Conservation (phyloP, 2,888 invertebrate genomes). For the Seira ritae region DNA sequence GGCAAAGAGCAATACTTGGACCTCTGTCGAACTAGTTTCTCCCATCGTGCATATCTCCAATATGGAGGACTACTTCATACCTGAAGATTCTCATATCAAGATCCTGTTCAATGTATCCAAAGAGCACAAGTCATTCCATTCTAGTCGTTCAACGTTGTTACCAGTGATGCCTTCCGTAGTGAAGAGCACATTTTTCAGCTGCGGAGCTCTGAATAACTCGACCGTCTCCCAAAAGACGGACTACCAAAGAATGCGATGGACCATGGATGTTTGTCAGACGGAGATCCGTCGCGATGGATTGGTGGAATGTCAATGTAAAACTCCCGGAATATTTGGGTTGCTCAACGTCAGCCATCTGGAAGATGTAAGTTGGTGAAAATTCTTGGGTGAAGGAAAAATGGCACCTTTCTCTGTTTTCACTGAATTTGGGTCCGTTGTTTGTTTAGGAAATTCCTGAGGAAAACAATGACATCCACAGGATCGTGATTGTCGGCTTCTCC, state of each 20-base stretch:
- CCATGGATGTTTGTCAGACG: conserved; percentile 18
- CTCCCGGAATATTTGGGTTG: conserved; percentile 46
- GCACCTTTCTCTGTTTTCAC: no score
- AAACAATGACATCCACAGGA: conserved; percentile 36
- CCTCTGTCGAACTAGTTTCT: conserved; percentile 43
- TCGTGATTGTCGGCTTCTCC: conserved; percentile 46
- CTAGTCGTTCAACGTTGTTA: conserved; percentile 13
- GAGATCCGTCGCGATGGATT: conserved; percentile 27
- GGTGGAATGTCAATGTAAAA: conserved; percentile 54
- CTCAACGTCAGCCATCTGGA: conserved; percentile 50
- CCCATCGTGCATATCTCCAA: conserved; percentile 48
- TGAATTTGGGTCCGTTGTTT: conserved; percentile 15
- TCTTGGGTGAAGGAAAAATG: no score
- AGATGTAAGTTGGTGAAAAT: conserved; percentile 37
- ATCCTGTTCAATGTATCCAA: conserved; percentile 56
- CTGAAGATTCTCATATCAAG: conserved; percentile 36
- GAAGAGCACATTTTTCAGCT: conserved; percentile 35
- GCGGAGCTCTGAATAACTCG: conserved; percentile 35
- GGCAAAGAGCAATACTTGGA: background rate
- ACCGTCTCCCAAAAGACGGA: conserved; percentile 33
- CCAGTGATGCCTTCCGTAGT: background rate
- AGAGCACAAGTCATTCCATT: conserved; percentile 34
- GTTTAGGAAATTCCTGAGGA: conserved; percentile 40
- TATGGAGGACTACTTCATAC: conserved; percentile 27
- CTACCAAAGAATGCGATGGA: conserved; percentile 41